Percentiles rank a stretch among this genome's conserved stretches.
Conservation (phyloP, 2,888 invertebrate species). For the Acronicta leporina region DNA sequence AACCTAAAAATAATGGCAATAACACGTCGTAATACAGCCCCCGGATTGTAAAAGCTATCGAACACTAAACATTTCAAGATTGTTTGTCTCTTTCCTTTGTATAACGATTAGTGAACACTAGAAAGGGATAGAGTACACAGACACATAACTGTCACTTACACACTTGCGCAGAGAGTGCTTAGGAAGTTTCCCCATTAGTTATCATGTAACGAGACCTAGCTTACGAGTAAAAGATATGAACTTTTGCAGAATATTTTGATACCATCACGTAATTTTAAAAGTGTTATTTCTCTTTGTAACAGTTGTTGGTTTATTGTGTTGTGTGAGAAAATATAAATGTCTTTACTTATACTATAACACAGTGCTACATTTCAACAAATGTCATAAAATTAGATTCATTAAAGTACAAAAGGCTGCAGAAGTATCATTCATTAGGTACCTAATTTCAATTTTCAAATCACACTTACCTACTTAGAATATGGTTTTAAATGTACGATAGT, state of each 20-base stretch:
- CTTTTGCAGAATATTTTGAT: constrained; percentile 7
- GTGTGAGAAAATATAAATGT: constrained; percentile 20
- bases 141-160: constrained; percentile 32
- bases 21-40: too few species aligned
- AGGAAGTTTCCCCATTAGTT: constrained; percentile 21
- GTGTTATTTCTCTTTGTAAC: constrained; percentile 32
- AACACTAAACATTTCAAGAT: constrained; percentile 48
- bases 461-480: too few species aligned
- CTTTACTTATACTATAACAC: constrained; percentile 26
- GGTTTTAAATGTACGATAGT: too few species aligned
- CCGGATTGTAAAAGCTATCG: constrained; percentile 46
- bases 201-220: constrained; percentile 1
- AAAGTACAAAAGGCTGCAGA: constrained; percentile 29
- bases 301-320: constrained; percentile 31
- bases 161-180: constrained; percentile 27
- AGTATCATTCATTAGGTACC: not conserved
- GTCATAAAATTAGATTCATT: constrained; percentile 28
- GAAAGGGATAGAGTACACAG: constrained; percentile 48
- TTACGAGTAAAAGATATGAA: constrained; percentile 36
- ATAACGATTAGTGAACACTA: constrained; percentile 55
- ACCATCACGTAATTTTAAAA: constrained; percentile 13
- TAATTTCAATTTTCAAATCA: not conserved
- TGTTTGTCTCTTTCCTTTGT: constrained; percentile 44
- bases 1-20: too few species aligned
- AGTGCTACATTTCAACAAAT: constrained; percentile 42